Percentiles rank a stretch among this genome's conserved stretches.
Evolutionary conservation across 1,140 invertebrate species (phyloP).

Genomic region (Caerostris extrusa): DNA sequence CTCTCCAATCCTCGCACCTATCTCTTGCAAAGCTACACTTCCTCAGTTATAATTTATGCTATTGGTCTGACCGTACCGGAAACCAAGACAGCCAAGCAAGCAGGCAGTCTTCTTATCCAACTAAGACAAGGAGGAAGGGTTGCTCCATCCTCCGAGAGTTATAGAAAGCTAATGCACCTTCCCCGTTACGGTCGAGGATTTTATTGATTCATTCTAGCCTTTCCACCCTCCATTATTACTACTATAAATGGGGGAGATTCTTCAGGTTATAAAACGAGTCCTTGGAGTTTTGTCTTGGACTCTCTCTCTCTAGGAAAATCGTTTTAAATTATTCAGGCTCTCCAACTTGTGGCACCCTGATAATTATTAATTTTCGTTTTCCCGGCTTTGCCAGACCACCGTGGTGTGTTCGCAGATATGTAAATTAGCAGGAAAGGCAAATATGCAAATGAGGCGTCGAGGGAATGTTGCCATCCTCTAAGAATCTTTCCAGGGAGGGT

Average conservation of each 20-base stretch:
- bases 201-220: slow-evolving; percentile 17
- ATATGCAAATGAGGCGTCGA: neutral
- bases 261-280: slow-evolving; percentile 3
- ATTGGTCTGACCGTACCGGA: neutral
- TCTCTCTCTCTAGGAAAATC: neutral
- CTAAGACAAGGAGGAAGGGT: neutral
- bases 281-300: slow-evolving; percentile 1
- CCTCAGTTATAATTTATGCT: slow-evolving; percentile 28
- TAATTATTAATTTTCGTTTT: slow-evolving; percentile 57
- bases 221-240: slow-evolving; percentile 19
- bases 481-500: neutral
- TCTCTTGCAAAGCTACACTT: neutral
- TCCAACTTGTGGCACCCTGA: neutral
- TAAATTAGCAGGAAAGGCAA: slow-evolving; percentile 22
- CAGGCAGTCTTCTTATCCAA: neutral
- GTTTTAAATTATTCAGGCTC: slow-evolving; percentile 43
- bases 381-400: neutral
- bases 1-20: neutral
- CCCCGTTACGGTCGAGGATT: neutral
- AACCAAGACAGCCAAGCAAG: neutral
- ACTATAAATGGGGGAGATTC: slow-evolving; percentile 15
- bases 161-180: slow-evolving; percentile 19
- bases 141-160: neutral
- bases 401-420: neutral
- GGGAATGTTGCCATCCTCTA: neutral